phyloP scores from a whole-genome alignment of 2,797 vertebrate species.

The Lindbergichthys nudifrons region DNA sequence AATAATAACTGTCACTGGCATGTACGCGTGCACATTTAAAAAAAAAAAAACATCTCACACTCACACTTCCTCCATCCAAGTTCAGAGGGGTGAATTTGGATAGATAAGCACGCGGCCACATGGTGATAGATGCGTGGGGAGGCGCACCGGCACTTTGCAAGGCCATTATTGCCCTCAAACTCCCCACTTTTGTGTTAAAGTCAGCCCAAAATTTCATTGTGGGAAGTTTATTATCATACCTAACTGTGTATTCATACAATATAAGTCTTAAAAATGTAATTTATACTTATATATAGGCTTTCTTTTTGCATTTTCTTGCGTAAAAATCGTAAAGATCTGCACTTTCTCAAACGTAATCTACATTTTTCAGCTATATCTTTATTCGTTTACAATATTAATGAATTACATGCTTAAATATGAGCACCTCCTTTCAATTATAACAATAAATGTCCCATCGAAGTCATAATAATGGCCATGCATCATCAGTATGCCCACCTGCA shows the following conservation, averaged over 20 bases:
- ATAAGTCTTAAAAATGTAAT: background rate
- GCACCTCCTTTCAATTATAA: background rate
- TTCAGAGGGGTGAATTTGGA: slow-evolving; percentile 32
- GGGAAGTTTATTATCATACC: background rate
- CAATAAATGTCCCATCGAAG: slow-evolving; percentile 1
- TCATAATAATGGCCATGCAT: slow-evolving; percentile 16
- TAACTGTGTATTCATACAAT: background rate
- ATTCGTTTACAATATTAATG: background rate
- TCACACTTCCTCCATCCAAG: slow-evolving; percentile 29
- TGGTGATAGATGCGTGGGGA: slow-evolving; percentile 55
- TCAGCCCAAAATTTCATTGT: background rate
- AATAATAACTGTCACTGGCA: slow-evolving; percentile 33
- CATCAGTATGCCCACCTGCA: slow-evolving; percentile 44
- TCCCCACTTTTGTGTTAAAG: background rate
- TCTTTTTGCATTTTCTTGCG: background rate
- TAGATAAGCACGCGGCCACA: slow-evolving; percentile 57
- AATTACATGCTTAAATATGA: background rate
- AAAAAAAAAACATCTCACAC: background rate
- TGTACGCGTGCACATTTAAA: background rate
- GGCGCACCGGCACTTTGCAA: slow-evolving; percentile 41
- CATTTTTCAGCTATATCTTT: fast-evolving
- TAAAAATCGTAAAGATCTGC: background rate
- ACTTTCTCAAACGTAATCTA: background rate
- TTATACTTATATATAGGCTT: background rate
- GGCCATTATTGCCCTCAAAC: slow-evolving; percentile 29